Evolutionary conservation across 2,888 invertebrate genomes (phyloP), one percentile per base, ranked within the genome.

Genomic region (Reticulitermes lucifugus): DNA sequence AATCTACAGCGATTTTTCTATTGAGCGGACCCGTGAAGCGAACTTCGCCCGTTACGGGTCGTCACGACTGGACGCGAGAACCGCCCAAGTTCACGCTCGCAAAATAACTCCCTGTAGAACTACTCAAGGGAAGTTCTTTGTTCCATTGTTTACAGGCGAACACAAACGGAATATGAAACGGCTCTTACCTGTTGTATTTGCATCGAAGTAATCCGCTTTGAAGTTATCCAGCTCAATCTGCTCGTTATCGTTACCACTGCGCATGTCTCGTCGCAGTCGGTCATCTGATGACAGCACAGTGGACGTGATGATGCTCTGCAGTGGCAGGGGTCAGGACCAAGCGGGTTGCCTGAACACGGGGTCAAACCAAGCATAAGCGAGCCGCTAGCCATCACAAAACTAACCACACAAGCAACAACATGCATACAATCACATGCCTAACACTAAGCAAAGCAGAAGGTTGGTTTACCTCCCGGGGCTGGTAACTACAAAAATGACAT

Each of bases 191-290:
- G 83, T 70, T 55, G 71, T 83, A 51, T 46, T 51, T 22, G 59
- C 84, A 55, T 77, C 79, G 84, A 86, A 84, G 84, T 84, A 86
- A 70, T 86, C 82, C 22, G 84, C 82, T 70, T 84, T 84, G 82
- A 86, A 84, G 84, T 86, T 86, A 77, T 82, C 86, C 84, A 86
- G 84, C 51, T 86, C 86, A 73, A 86, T 84, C 46, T 86, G 84
- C 83, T 86, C 86, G 46, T 82, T 81, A 84, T 86, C 86, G 35
- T 82, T 81, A 84, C 46, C 25, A 55, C 79, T 79, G 75, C 79
- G 85, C 85, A 85, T 85, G 70, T 85, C 85, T 85, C 70, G 81
- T n/a, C 22, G 60, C 60, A 14, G 80, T 73, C 73, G 41, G 73
- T 73, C 73, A 73, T 29, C 9, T 80, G 80, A 80, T 9, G 55